Evolutionary conservation across 2,888 invertebrate species (phyloP), one percentile per base, ranked within the genome.

Genomic region (Cerastoderma edule): DNA sequence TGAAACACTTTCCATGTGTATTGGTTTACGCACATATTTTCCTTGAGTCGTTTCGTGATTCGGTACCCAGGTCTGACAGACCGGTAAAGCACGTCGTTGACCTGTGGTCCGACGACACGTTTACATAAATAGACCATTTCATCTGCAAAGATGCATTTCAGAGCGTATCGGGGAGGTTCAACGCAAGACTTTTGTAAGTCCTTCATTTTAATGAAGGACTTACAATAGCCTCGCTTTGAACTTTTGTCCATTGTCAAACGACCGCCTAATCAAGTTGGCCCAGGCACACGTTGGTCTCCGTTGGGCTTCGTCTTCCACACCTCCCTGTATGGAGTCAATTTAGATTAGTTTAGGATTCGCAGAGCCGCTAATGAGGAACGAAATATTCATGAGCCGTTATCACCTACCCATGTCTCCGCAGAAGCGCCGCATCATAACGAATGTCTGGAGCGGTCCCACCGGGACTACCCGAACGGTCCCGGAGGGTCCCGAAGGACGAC

Each of bases 311-410:
- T 72, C 76, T 77, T 50, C 48, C 54, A 30, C 76, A 72, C 76
- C 65, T 77, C 72, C 66, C 64, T 72, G 72, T 72, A 77, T 66
- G 33, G 68, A 72, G 76, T 77, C 76, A 72, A 68, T 77, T 77
- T 77, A 72, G 69, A 77, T 77, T 77, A 77, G 76, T 77, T 77
- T 77, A 67, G 65, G 72, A 77, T 77, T 72, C 75, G 22, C 53
- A 54, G 68, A 76, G 64, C 57, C 57, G 75, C 64, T 76, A 76
- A 76, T 76, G 75, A 72, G 71, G 67, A 35, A 53, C 63, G 77
- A 72, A 77, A 77, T 77, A 78, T 78, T 78, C 77, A 78, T 78
- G 70, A 70, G 63, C 67, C 50, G 73, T 73, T 73, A 70, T 54
- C 77, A 78, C 77, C 57, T 78, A 35, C 27, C 39, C n/a, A 35